Conservation (phyloP, 2,888 invertebrate species). For the Drosophila helvetica region DNA sequence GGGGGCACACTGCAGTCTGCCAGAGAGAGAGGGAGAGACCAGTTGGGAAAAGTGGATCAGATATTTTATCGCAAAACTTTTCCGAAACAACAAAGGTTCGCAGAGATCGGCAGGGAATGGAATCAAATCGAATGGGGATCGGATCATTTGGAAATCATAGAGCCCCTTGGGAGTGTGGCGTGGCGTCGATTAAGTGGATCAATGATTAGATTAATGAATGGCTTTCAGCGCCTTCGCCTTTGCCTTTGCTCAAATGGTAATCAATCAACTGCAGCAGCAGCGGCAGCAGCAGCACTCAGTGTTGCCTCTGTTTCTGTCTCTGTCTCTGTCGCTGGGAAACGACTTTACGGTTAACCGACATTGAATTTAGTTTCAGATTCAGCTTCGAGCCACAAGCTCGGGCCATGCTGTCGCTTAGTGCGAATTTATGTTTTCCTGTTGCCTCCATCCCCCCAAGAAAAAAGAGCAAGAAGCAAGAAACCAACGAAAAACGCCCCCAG, state of each 20-base stretch:
- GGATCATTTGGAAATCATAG: conserved; percentile 58
- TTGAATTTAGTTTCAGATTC: conserved; percentile 16
- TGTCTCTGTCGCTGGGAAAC: conserved; percentile 29
- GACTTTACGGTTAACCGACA: conserved; percentile 42
- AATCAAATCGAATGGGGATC: not conserved
- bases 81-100: conserved; percentile 1
- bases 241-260: conserved; percentile 12
- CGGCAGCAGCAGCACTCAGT: conserved; percentile 10
- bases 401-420: conserved; percentile 64
- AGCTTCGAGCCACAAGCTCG: conserved; percentile 14
- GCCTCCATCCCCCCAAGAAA: conserved; percentile 47
- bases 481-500: conserved; percentile 51
- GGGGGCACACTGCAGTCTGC: conserved; percentile 17
- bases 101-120: conserved; percentile 40
- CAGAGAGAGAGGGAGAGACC: not conserved
- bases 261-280: conserved; percentile 31
- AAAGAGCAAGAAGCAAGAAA: conserved; percentile 34
- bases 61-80: conserved; percentile 62
- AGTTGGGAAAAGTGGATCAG: conserved; percentile 67
- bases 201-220: conserved; percentile 78
- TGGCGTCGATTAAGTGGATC: conserved; percentile 67
- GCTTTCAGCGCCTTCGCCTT: conserved; percentile 63
- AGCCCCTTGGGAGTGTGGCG: conserved; percentile 52
- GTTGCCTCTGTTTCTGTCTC: conserved; percentile 3
- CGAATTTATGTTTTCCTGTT: conserved; percentile 75